Evolutionary conservation across 2,797 vertebrate species (phyloP), one percentile per base, ranked within the genome.

Genomic region (Oreochromis grahami): DNA sequence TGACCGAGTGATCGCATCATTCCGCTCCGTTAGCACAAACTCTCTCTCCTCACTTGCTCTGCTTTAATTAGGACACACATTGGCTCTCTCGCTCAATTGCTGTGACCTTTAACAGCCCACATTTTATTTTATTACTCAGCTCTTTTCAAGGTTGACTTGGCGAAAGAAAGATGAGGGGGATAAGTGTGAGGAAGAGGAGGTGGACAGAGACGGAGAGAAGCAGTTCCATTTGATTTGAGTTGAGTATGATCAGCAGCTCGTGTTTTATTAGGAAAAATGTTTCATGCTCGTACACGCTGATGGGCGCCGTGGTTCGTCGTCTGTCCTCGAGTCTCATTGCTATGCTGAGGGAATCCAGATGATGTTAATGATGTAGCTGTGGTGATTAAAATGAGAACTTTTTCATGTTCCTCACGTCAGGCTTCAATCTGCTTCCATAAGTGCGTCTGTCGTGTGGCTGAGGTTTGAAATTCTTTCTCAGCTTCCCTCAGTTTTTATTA

Each of bases 121-220:
- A 2, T 60, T 83, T 45, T 10, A 56, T 80, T 70, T 81, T 86
- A 83, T 80, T 41, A 72, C 86, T 82, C 84, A 17, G 87, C 82
- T 83, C 68, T 80, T 79, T 78, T 87, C 51, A 41, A 65, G 85
- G 79, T 80, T 76, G 90, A 86, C 81, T 81, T 81, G 87, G 43
- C 50, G 50, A 77, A 26, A 11, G 76, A 56, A 70, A 41, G 76
- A 53, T 9, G 85, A 74, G 76, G 60, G 43, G 36, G 48, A 17
- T 3, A 7, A 12, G 58, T 34, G 5, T 51, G 72, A 78, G 51
- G 70, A 72, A n/a, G 77, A 70, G 12, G 48, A 81, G 7, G 58
- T 19, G 21, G 32, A 34, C 5, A 13, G 29, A 21, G 79, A 36
- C 4, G 5, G 29, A 45, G 10, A 65, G 51, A 4, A 55, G 36